These are phyloP conservation scores for Sinocyclocheilus anshuiensis DNA, from an alignment of 2,113 vertebrate genomes.

Conservation along the genomic window DNA sequence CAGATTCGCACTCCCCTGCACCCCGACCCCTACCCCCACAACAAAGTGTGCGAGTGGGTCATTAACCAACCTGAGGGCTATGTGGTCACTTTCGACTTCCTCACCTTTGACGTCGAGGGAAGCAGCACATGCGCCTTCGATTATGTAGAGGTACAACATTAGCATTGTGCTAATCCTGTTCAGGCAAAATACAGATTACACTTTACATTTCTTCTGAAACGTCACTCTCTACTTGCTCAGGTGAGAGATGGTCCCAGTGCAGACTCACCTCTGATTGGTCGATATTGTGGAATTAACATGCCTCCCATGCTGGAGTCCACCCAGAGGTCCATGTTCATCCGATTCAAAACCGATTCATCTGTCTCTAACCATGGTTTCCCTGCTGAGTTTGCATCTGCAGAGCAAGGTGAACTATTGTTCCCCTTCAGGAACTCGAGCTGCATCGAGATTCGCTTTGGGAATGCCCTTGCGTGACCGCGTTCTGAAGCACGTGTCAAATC, in stretches of 20 bases:
- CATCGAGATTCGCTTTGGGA: no score
- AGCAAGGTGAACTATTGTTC: slow-evolving; percentile 75
- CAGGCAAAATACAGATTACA: background rate
- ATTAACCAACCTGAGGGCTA: slow-evolving; percentile 82
- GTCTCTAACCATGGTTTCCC: slow-evolving; percentile 82
- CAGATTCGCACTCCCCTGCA: slow-evolving; percentile 84
- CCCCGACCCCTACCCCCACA: slow-evolving; percentile 79
- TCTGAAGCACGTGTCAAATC: no score
- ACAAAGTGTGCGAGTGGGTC: slow-evolving; percentile 86
- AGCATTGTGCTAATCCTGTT: background rate
- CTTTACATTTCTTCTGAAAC: background rate
- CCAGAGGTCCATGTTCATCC: slow-evolving; percentile 80
- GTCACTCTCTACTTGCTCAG: slow-evolving; percentile 64
- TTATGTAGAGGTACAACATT: slow-evolving; percentile 82
- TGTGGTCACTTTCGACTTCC: slow-evolving; percentile 83
- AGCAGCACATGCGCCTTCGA: slow-evolving; percentile 74
- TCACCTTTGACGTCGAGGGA: slow-evolving; percentile 77
- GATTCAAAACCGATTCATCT: slow-evolving; percentile 83
- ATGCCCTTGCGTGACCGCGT: no score
- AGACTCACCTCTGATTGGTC: slow-evolving; percentile 81
- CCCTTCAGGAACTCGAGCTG: no score
- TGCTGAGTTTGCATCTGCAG: slow-evolving; percentile 76
- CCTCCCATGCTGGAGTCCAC: slow-evolving; percentile 80
- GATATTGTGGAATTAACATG: slow-evolving; percentile 79
- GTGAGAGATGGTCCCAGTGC: slow-evolving; percentile 81